Conservation (phyloP, 2,797 vertebrate genomes). For the Hydrolagus colliei region DNA sequence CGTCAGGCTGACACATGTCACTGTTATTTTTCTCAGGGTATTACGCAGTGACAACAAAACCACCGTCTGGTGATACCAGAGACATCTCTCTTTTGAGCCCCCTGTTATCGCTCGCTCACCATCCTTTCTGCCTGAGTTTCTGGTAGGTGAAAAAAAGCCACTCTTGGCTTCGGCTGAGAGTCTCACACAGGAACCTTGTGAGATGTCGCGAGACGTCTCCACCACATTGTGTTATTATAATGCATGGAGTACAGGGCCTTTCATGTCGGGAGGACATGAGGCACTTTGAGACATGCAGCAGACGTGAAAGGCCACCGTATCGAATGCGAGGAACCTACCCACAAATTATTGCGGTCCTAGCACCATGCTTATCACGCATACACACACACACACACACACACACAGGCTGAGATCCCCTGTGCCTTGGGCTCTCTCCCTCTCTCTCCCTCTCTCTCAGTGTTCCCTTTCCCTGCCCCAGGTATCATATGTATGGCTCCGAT, state of each 20-base stretch:
- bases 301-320: too few species aligned
- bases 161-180: neutral
- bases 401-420: too few species aligned
- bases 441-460: too few species aligned
- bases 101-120: constrained; percentile 47
- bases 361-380: too few species aligned
- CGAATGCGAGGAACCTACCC: too few species aligned
- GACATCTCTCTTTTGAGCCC: constrained; percentile 66
- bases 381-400: too few species aligned
- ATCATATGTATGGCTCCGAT: constrained; percentile 74
- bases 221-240: constrained; percentile 32
- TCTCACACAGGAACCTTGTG: neutral
- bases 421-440: too few species aligned
- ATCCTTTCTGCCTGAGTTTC: constrained; percentile 70
- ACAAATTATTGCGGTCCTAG: too few species aligned
- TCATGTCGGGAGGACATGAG: too few species aligned
- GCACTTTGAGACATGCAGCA: too few species aligned
- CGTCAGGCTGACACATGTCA: neutral
- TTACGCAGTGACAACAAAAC: constrained; percentile 69
- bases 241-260: constrained; percentile 21
- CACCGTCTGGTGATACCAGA: constrained; percentile 44
- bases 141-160: constrained; percentile 59
- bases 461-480: constrained; percentile 56
- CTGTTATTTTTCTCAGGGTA: constrained; percentile 58
- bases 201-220: neutral